phyloP scores from a whole-genome alignment of 2,888 invertebrate genomes.

The Villa cingulata region DNA sequence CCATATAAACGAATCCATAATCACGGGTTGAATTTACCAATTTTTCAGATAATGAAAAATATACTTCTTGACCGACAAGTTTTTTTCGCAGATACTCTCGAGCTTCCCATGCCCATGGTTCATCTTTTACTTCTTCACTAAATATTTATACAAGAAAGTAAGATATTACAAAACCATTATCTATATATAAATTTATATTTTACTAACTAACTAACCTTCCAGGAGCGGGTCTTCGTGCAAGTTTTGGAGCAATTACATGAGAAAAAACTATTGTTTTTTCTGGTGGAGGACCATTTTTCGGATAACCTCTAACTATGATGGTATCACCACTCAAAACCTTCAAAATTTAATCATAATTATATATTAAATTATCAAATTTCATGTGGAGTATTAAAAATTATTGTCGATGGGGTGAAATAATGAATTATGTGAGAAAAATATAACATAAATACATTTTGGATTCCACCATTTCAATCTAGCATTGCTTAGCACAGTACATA shows the following conservation, averaged over 20 bases:
- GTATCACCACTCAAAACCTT: slow-evolving; percentile 95
- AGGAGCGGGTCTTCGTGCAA: slow-evolving; percentile 57
- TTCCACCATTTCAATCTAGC: not conserved
- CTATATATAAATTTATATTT: not conserved
- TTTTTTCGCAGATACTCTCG: slow-evolving; percentile 88
- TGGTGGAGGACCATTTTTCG: slow-evolving; percentile 74
- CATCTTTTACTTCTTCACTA: slow-evolving; percentile 62
- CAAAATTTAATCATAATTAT: not conserved
- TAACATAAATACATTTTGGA: not conserved
- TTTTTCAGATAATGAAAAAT: slow-evolving; percentile 72
- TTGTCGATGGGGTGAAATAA: not conserved
- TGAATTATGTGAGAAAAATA: not conserved
- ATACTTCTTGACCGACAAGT: slow-evolving; percentile 80
- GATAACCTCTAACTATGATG: slow-evolving; percentile 74
- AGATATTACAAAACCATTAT: slow-evolving; percentile 10
- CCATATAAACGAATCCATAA: slow-evolving; percentile 77
- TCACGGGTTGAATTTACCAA: slow-evolving; percentile 71
- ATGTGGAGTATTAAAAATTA: not conserved
- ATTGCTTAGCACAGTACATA: not conserved
- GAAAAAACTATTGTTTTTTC: slow-evolving; percentile 86
- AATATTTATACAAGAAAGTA: slow-evolving; percentile 30
- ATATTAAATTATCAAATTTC: not conserved
- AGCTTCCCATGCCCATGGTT: slow-evolving; percentile 96
- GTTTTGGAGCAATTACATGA: slow-evolving; percentile 82
- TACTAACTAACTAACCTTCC: slow-evolving; percentile 24